phyloP scores from a whole-genome alignment of 64 coral and sea anemone species.

The Trachythela sp. region DNA sequence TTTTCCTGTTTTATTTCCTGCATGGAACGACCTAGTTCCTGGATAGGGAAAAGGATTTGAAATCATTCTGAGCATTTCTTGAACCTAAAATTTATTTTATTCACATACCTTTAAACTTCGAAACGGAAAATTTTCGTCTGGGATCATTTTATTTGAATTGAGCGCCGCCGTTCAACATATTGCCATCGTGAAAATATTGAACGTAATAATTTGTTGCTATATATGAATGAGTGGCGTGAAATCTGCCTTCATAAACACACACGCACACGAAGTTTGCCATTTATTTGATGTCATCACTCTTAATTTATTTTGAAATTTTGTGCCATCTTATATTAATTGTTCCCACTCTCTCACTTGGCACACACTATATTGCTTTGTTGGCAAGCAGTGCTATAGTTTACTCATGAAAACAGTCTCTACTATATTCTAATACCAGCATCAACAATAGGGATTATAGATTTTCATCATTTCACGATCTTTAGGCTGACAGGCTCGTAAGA shows the following conservation, averaged over 20 bases:
- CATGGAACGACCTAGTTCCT: neutral
- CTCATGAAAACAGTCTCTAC: neutral
- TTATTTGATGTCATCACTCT: conserved; percentile 20
- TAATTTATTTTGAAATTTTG: conserved; percentile 28
- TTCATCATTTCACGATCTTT: neutral
- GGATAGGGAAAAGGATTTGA: neutral
- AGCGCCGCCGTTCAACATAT: neutral
- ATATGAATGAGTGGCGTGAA: neutral
- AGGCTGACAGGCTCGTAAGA: neutral
- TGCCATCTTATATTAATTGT: conserved; percentile 24
- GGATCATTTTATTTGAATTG: neutral
- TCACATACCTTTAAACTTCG: conserved; percentile 20
- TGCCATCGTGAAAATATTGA: neutral
- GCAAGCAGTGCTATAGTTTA: neutral
- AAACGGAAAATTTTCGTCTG: neutral
- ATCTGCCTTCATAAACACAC: conserved; percentile 19
- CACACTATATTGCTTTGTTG: neutral
- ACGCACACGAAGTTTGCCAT: neutral
- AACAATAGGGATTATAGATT: neutral
- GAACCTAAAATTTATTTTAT: neutral
- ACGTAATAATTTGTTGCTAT: neutral
- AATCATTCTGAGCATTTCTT: neutral
- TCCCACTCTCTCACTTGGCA: conserved; percentile 3
- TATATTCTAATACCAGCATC: neutral
- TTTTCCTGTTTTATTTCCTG: neutral